Conservation (phyloP, 2,797 vertebrate genomes). For the Erethizon dorsatum region DNA sequence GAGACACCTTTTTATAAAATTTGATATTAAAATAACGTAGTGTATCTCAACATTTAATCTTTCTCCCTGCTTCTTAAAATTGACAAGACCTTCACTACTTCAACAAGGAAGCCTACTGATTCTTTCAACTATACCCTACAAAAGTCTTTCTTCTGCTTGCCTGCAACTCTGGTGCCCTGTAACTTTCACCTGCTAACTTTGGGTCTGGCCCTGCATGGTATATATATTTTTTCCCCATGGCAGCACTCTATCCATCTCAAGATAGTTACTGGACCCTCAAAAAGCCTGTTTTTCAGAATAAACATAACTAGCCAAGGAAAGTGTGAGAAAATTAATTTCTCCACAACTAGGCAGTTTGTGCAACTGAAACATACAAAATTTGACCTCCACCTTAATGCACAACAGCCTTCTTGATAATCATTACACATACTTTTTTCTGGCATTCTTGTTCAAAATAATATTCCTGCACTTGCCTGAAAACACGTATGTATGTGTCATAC, state of each 20-base stretch:
- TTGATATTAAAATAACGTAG: constrained; percentile 9
- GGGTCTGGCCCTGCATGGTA: not conserved
- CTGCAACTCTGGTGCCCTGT: not conserved
- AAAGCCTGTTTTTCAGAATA: constrained; percentile 31
- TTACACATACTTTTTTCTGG: constrained; percentile 66
- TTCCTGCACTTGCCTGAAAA: not conserved
- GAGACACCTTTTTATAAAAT: constrained; percentile 14
- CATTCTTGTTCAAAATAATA: constrained; percentile 64
- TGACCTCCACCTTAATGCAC: not conserved
- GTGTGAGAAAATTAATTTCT: constrained; percentile 67
- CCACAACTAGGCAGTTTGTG: constrained; percentile 28
- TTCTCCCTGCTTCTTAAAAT: not conserved
- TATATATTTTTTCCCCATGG: not conserved
- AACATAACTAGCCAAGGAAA: constrained; percentile 55
- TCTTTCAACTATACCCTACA: not conserved
- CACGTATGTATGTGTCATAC: not conserved
- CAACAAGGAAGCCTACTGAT: not conserved
- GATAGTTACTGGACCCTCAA: not conserved
- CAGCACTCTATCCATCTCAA: not conserved
- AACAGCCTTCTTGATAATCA: constrained; percentile 71
- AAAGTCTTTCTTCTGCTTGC: not conserved
- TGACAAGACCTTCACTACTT: not conserved
- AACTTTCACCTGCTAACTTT: not conserved
- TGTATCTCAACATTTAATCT: constrained; percentile 31
- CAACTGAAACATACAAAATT: constrained; percentile 62